These are phyloP conservation scores for Orchesella flavescens DNA, from an alignment of 2,888 invertebrate genomes.

Conservation along the genomic window DNA sequence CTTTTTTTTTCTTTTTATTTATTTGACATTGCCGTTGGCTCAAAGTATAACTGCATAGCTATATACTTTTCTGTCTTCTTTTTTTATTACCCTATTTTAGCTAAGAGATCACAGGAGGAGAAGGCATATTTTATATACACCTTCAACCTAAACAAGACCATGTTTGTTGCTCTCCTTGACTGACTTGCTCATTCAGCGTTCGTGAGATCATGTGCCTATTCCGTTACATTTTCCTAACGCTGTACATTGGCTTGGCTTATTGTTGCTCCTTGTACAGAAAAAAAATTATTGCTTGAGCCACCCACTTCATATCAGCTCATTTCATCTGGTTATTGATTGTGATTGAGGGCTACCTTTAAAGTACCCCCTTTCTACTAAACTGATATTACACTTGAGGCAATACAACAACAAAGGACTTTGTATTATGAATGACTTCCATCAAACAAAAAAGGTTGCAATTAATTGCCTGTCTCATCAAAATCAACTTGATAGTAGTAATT, in stretches of 20 bases:
- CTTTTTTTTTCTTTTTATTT: conserved; percentile 1
- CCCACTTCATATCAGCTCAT: conserved; percentile 11
- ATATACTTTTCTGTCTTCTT: conserved; percentile 28
- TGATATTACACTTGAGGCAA: conserved; percentile 17
- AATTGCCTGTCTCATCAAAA: conserved; percentile 13
- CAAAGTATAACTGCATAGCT: not conserved
- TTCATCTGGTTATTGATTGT: conserved; percentile 18
- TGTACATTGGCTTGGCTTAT: too few relatives aligned
- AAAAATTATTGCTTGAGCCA: not conserved
- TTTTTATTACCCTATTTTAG: conserved; percentile 46
- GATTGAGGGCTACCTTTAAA: conserved; percentile 26
- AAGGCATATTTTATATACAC: too few relatives aligned
- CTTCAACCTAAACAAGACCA: conserved; percentile 19
- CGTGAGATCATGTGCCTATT: conserved; percentile 38
- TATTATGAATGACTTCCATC: not conserved
- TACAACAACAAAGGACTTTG: not conserved
- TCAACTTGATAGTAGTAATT: not conserved
- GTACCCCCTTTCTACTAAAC: conserved; percentile 7
- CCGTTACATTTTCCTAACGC: conserved; percentile 17
- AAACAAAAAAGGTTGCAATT: conserved; percentile 3
- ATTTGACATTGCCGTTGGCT: conserved; percentile 55
- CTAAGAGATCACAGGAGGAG: not conserved
- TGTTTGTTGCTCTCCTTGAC: conserved; percentile 56
- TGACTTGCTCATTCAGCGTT: conserved; percentile 23
- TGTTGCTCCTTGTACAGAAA: too few relatives aligned